phyloP scores from a whole-genome alignment of 2,113 vertebrate species.

The Toxotes jaculatrix region DNA sequence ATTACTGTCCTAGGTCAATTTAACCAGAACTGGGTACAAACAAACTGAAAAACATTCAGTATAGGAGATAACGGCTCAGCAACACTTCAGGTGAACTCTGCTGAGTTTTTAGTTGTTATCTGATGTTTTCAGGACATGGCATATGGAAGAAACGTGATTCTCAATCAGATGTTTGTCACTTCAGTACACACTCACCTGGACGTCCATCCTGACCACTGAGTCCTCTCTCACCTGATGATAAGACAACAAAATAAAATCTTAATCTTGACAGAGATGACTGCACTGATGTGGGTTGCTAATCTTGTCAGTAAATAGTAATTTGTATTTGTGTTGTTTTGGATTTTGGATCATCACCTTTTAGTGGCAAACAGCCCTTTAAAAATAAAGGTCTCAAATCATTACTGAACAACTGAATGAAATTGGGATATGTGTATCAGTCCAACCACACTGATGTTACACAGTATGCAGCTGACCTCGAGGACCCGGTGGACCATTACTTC shows the following conservation, averaged over 20 bases:
- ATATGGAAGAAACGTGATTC: neutral
- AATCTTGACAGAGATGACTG: neutral
- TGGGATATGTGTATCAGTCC: too few relatives aligned
- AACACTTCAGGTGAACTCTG: neutral
- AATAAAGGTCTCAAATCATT: too few relatives aligned
- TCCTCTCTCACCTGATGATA: conserved; percentile 13
- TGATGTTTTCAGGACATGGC: too few relatives aligned
- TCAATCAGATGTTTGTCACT: neutral
- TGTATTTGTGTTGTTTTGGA: too few relatives aligned
- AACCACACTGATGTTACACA: neutral
- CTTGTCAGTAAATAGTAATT: too few relatives aligned
- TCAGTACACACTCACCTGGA: conserved; percentile 23
- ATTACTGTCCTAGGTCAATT: neutral
- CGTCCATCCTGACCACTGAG: conserved; percentile 20
- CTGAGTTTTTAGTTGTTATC: neutral
- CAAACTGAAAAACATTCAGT: too few relatives aligned
- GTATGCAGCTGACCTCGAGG: conserved; percentile 12
- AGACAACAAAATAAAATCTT: neutral
- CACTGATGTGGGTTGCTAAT: neutral
- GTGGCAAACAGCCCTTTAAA: too few relatives aligned
- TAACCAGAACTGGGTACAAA: too few relatives aligned
- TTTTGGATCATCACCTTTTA: too few relatives aligned
- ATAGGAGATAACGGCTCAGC: too few relatives aligned
- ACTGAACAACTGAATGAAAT: too few relatives aligned
- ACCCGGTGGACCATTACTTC: conserved; percentile 7